A percentile compares a stretch with the other conserved stretches of the same genome.
Conservation (phyloP, 2,113 vertebrate genomes). For the Syngnathoides biaculeatus region DNA sequence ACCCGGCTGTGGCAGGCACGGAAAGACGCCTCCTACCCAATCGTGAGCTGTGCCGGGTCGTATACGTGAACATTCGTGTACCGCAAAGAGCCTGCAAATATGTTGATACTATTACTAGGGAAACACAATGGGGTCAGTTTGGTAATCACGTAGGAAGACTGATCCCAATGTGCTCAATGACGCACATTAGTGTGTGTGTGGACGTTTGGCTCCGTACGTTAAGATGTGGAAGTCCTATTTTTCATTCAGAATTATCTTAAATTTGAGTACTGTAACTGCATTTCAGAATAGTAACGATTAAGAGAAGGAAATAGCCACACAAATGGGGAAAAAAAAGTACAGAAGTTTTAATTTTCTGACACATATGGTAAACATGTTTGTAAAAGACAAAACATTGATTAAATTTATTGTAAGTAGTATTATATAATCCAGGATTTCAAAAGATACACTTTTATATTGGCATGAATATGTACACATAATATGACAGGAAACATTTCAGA, state of each 20-base stretch:
- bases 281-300: neutral
- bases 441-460: too few species aligned
- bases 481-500: too few species aligned
- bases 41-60: conserved; percentile 26
- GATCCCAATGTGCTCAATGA: conserved; percentile 52
- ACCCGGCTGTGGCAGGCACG: conserved; percentile 9
- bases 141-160: conserved; percentile 50
- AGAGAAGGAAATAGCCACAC: neutral
- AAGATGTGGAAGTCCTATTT: neutral
- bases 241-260: neutral
- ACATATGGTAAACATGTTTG: neutral
- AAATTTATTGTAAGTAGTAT: too few species aligned
- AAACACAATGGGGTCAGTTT: conserved; percentile 61
- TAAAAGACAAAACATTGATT: too few species aligned
- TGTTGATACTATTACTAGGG: conserved; percentile 61
- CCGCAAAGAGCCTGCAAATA: conserved; percentile 52
- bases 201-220: conserved; percentile 17
- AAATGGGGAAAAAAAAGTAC: neutral
- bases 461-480: too few species aligned
- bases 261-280: neutral
- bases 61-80: conserved; percentile 33
- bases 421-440: too few species aligned
- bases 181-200: conserved; percentile 29
- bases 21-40: conserved; percentile 16
- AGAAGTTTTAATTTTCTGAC: neutral